A percentile compares a stretch with the other conserved stretches of the same genome.
Evolutionary conservation across 2,888 invertebrate species (phyloP).

Genomic region (Phlogophora meticulosa): DNA sequence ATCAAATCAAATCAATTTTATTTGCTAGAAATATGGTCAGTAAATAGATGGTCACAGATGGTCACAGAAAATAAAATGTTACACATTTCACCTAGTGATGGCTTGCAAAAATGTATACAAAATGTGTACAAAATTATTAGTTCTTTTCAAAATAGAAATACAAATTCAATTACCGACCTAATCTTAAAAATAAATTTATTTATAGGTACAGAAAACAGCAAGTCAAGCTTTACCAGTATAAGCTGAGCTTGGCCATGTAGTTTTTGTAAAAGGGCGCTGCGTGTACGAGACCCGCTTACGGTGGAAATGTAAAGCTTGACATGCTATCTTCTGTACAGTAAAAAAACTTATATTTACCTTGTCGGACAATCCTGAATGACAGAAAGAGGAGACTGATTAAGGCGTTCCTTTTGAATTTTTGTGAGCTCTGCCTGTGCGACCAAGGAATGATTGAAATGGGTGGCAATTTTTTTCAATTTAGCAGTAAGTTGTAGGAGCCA

Average conservation of each 20-base stretch:
- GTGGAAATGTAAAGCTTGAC: too few species aligned
- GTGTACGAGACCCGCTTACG: too few species aligned
- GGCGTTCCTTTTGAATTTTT: conserved; percentile 46
- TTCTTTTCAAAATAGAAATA: conserved; percentile 36
- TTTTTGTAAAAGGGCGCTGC: too few species aligned
- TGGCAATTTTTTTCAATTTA: conserved; percentile 44
- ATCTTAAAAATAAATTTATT: conserved; percentile 31
- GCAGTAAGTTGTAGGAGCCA: conserved; percentile 26
- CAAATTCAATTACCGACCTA: conserved; percentile 36
- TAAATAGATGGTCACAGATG: conserved; percentile 27
- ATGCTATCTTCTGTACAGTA: too few species aligned
- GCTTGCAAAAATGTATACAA: conserved; percentile 33
- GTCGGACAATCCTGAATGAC: conserved; percentile 45
- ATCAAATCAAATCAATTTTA: conserved; percentile 25
- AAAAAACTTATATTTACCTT: conserved; percentile 14
- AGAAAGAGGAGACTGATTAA: conserved; percentile 37
- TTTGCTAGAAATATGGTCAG: conserved; percentile 31
- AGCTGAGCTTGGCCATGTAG: too few species aligned
- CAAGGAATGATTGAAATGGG: conserved; percentile 49
- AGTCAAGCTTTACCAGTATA: too few species aligned
- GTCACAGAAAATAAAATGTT: conserved; percentile 13
- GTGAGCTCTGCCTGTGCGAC: conserved; percentile 45
- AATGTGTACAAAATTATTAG: conserved; percentile 21
- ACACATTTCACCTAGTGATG: conserved; percentile 14
- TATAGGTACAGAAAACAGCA: conserved; percentile 31